These are phyloP conservation scores for Drosophila kurseongensis DNA, from an alignment of 1,140 invertebrate species.

Conservation along the genomic window DNA sequence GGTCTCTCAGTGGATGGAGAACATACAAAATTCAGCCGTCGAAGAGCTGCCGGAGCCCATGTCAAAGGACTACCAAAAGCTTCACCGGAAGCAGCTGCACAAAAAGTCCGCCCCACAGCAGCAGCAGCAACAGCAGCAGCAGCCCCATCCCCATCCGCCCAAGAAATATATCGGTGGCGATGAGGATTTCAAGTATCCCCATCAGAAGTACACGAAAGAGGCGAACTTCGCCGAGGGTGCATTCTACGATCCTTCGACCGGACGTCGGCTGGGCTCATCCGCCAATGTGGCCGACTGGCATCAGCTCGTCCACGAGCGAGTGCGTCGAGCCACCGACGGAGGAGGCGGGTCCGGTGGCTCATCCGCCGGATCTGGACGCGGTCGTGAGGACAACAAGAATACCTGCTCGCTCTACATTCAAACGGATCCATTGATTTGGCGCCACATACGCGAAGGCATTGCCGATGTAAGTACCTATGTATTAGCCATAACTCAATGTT, in stretches of 20 bases:
- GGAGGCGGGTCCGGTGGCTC: conserved; percentile 83
- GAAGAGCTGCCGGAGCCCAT: conserved; percentile 82
- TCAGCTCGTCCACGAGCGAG: conserved; percentile 78
- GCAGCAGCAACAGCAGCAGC: conserved; percentile 57
- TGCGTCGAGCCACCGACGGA: conserved; percentile 85
- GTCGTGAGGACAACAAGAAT: conserved; percentile 90
- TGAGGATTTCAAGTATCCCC: conserved; percentile 82
- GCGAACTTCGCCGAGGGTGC: conserved; percentile 79
- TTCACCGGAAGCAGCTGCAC: conserved; percentile 77
- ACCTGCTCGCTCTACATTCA: conserved; percentile 98
- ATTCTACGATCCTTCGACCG: conserved; percentile 78
- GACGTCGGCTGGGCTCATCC: conserved; percentile 63
- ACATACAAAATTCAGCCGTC: conserved; percentile 93
- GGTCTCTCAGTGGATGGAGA: conserved; percentile 95
- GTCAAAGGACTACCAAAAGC: conserved; percentile 80
- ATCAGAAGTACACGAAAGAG: conserved; percentile 84
- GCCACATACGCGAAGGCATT: conserved; percentile 92
- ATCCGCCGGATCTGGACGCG: conserved; percentile 66
- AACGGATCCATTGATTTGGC: conserved; percentile 98
- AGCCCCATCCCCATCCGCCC: conserved; percentile 82
- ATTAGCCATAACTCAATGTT: no score
- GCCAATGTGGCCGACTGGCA: conserved; percentile 76
- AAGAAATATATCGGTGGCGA: conserved; percentile 80
- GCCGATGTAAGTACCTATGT: conserved; percentile 86
- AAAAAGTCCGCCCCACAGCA: conserved; percentile 68